A percentile compares a stretch with the other conserved stretches of the same genome.
Evolutionary conservation across 2,113 vertebrate species (phyloP).

Genomic region (Passer domesticus): DNA sequence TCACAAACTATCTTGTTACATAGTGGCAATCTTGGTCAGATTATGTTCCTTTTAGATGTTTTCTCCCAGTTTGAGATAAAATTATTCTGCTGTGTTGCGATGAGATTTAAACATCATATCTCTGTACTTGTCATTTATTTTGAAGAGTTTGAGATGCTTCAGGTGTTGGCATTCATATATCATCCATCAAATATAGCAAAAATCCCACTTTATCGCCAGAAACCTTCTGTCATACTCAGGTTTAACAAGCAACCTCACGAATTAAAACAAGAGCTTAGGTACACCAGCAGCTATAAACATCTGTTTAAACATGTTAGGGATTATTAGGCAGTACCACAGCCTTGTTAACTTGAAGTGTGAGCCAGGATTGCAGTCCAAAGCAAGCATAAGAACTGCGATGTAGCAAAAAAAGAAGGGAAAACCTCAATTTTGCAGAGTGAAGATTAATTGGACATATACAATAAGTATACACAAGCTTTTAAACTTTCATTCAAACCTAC

Average conservation of each 20-base stretch:
- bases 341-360: slow-evolving; percentile 50
- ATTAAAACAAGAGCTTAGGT: slow-evolving; percentile 36
- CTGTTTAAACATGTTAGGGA: slow-evolving; percentile 60
- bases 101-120: neutral
- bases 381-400: slow-evolving; percentile 38
- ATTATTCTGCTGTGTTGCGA: neutral
- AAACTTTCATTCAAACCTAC: slow-evolving; percentile 36
- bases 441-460: slow-evolving; percentile 51
- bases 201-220: neutral
- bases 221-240: neutral
- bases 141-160: neutral
- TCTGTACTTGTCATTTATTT: neutral
- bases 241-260: slow-evolving; percentile 36
- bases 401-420: slow-evolving; percentile 2
- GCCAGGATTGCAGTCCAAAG: slow-evolving; percentile 55
- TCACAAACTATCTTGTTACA: neutral
- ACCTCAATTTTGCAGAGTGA: neutral
- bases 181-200: slow-evolving; percentile 3
- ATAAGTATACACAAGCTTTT: slow-evolving; percentile 20
- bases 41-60: neutral
- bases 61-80: neutral
- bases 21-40: neutral
- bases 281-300: slow-evolving; percentile 42
- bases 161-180: neutral
- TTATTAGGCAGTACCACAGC: slow-evolving; percentile 48